Percentiles rank a stretch among this genome's conserved stretches.
Evolutionary conservation across 2,888 invertebrate genomes (phyloP).

Genomic region (Leucania comma): DNA sequence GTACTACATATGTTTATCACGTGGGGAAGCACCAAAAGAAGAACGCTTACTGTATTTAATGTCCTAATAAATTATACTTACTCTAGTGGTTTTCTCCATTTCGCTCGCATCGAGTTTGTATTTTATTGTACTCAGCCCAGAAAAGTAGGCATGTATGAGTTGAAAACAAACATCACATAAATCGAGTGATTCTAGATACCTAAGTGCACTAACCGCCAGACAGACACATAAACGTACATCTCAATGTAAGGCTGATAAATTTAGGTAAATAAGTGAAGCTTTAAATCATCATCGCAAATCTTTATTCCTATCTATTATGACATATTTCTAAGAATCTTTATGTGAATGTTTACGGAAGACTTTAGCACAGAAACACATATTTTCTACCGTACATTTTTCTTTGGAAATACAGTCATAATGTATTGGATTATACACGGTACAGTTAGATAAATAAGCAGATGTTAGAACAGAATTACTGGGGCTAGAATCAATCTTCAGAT

Average conservation of each 20-base stretch:
- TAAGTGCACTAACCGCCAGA: constrained; percentile 9
- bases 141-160: background rate
- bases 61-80: background rate
- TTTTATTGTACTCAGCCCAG: no score
- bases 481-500: constrained; percentile 37
- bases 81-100: no score
- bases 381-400: constrained; percentile 23
- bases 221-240: constrained; percentile 1
- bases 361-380: constrained; percentile 3
- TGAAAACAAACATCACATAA: background rate
- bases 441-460: constrained; percentile 30
- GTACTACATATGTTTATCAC: no score
- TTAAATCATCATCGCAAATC: constrained; percentile 22
- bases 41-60: no score
- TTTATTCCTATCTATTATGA: constrained; percentile 23
- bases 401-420: constrained; percentile 18
- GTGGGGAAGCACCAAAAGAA: background rate
- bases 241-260: constrained; percentile 11
- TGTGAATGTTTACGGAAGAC: constrained; percentile 46
- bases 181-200: constrained; percentile 16
- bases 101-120: no score
- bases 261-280: background rate
- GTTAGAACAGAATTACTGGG: constrained; percentile 17
- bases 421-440: constrained; percentile 24
- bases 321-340: constrained; percentile 18